Evolutionary conservation across 2,888 invertebrate genomes (phyloP).

Genomic region (Fragum whitleyi): DNA sequence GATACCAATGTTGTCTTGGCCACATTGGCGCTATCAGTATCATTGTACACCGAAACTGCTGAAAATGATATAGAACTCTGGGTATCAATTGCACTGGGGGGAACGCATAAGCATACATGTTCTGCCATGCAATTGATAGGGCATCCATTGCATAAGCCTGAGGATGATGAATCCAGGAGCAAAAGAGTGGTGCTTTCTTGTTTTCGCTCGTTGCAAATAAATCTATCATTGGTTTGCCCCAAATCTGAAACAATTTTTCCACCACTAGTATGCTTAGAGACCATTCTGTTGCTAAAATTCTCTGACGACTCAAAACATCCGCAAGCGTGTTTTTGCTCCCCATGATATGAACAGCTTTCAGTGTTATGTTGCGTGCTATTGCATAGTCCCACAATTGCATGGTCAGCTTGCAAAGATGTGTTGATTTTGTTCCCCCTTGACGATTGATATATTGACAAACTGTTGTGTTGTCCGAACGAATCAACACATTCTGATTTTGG

Average conservation of each 20-base stretch:
- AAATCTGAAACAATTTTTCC: not conserved
- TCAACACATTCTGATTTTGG: not conserved
- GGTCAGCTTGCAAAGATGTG: too few species aligned
- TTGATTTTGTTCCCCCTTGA: slow-evolving; percentile 24
- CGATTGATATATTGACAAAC: slow-evolving; percentile 33
- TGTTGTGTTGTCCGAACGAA: slow-evolving; percentile 28
- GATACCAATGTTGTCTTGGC: slow-evolving; percentile 48
- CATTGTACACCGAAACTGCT: slow-evolving; percentile 37
- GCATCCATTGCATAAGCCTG: slow-evolving; percentile 43
- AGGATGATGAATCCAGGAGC: slow-evolving; percentile 25
- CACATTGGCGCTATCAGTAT: too few species aligned
- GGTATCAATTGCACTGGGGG: slow-evolving; percentile 45
- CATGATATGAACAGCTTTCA: slow-evolving; percentile 47
- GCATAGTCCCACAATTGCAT: slow-evolving; percentile 34
- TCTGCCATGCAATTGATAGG: slow-evolving; percentile 38
- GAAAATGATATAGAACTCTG: slow-evolving; percentile 32
- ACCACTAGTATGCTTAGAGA: slow-evolving; percentile 8
- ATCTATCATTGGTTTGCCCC: slow-evolving; percentile 18
- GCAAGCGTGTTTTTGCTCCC: slow-evolving; percentile 16
- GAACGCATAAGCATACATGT: slow-evolving; percentile 46
- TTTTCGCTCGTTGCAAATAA: slow-evolving; percentile 9
- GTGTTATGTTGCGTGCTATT: slow-evolving; percentile 11
- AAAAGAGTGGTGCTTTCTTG: slow-evolving; percentile 22
- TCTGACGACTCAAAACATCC: slow-evolving; percentile 12
- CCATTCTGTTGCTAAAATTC: slow-evolving; percentile 11